These are phyloP conservation scores for Cylloceria caligata DNA, from an alignment of 2,888 invertebrate species.

Conservation along the genomic window DNA sequence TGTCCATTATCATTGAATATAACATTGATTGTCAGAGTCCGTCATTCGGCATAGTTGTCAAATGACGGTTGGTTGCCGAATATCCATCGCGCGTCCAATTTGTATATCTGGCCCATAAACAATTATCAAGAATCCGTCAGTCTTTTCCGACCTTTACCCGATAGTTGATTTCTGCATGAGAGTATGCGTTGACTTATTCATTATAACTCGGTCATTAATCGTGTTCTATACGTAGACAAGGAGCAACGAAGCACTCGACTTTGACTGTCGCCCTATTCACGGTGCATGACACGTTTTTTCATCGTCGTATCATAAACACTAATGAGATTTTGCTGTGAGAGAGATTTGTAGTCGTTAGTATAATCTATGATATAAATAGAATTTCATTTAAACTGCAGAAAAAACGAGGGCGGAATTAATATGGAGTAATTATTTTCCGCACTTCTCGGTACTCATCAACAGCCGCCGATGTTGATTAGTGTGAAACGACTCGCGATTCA, in stretches of 20 bases:
- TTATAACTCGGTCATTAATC: not conserved
- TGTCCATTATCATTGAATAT: not conserved
- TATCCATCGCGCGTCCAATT: no score
- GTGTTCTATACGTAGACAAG: not conserved
- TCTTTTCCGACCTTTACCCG: no score
- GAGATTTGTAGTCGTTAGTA: not conserved
- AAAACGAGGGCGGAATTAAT: not conserved
- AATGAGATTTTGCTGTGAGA: constrained; percentile 3
- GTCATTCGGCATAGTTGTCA: no score
- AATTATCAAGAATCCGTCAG: no score
- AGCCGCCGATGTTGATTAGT: not conserved
- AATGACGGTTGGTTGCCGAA: no score
- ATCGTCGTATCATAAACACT: constrained; percentile 5
- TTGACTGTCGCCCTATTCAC: not conserved
- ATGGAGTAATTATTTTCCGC: not conserved
- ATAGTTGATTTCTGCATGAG: no score
- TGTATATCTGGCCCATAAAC: no score
- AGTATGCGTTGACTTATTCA: not conserved
- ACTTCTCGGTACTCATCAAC: not conserved
- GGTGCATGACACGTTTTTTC: not conserved
- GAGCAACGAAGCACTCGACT: not conserved
- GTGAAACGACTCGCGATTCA: not conserved
- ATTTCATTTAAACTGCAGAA: not conserved
- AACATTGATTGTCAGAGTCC: not conserved
- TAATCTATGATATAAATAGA: not conserved